Percentiles rank a stretch among this genome's conserved stretches.
These are phyloP conservation scores for Fragum fragum DNA, from an alignment of 2,888 invertebrate species.

Conservation along the genomic window DNA sequence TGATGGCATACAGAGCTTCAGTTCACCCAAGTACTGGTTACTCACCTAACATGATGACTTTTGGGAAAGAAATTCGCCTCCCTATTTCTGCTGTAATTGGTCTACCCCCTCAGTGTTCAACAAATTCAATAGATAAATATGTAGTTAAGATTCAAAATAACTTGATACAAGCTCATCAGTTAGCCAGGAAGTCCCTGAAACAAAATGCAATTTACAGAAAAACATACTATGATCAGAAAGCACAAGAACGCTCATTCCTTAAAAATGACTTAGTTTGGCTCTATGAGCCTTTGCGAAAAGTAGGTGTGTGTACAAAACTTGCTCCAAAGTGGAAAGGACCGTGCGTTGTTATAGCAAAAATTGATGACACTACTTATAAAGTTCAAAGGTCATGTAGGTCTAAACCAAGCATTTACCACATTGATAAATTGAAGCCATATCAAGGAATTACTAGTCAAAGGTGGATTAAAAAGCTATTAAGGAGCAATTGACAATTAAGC, in stretches of 20 bases:
- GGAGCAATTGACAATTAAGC: too few species aligned
- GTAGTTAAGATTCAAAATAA: conserved; percentile 22
- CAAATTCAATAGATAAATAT: conserved; percentile 13
- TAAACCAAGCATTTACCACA: conserved; percentile 19
- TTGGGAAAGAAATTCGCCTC: conserved; percentile 53
- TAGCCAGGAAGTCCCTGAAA: conserved; percentile 42
- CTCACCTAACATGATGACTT: conserved; percentile 58
- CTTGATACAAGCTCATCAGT: conserved; percentile 26
- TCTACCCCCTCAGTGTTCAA: background rate
- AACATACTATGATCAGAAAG: conserved; percentile 37
- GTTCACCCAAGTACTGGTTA: conserved; percentile 60
- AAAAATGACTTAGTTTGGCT: conserved; percentile 37
- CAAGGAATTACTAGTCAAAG: background rate
- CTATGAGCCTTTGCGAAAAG: conserved; percentile 32
- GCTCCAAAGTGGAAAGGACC: conserved; percentile 39
- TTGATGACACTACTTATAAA: conserved; percentile 29
- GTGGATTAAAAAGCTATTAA: background rate
- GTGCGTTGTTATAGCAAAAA: conserved; percentile 15
- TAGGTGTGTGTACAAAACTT: conserved; percentile 36
- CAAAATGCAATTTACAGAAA: conserved; percentile 36
- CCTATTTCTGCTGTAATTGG: conserved; percentile 55
- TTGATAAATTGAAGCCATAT: conserved; percentile 11
- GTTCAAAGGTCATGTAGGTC: conserved; percentile 4
- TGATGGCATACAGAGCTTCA: conserved; percentile 70
- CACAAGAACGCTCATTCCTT: background rate